These are phyloP conservation scores for Hyphantria cunea DNA, from an alignment of 1,140 invertebrate genomes.

Conservation along the genomic window DNA sequence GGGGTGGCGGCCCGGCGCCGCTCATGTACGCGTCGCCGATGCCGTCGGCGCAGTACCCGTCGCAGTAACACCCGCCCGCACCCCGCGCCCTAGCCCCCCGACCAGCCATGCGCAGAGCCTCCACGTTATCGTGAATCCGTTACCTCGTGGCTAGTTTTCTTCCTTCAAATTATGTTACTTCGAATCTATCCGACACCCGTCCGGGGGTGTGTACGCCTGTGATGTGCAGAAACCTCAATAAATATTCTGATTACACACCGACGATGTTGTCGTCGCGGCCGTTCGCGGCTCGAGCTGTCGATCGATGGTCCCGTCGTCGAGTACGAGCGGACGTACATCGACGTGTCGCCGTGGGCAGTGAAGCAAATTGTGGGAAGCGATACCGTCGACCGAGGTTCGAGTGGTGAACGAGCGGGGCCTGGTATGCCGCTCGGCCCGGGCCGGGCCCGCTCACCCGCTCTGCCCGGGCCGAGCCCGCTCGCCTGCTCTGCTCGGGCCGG, in stretches of 20 bases:
- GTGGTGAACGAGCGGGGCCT: constrained; percentile 5
- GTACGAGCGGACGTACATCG: constrained; percentile 19
- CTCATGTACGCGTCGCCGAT: constrained; percentile 71
- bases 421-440: neutral
- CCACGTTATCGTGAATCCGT: neutral
- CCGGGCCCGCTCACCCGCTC: neutral
- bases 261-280: constrained; percentile 20
- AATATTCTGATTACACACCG: constrained; percentile 11
- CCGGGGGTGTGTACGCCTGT: constrained; percentile 2
- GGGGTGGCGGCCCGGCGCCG: constrained; percentile 59
- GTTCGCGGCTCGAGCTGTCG: constrained; percentile 15
- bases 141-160: neutral
- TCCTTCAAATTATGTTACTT: constrained; percentile 1
- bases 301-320: constrained; percentile 17
- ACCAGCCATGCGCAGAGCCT: neutral
- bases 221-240: constrained; percentile 8
- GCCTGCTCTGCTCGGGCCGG: neutral
- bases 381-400: constrained; percentile 16
- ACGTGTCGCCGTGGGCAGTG: constrained; percentile 16
- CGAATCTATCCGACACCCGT: constrained; percentile 4
- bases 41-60: constrained; percentile 75
- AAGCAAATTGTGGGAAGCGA: constrained; percentile 24
- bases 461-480: neutral
- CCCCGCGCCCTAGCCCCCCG: constrained; percentile 9
- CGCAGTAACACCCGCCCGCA: constrained; percentile 55